Conservation (phyloP, 2,797 vertebrate species). For the Pangasius krempfi region DNA sequence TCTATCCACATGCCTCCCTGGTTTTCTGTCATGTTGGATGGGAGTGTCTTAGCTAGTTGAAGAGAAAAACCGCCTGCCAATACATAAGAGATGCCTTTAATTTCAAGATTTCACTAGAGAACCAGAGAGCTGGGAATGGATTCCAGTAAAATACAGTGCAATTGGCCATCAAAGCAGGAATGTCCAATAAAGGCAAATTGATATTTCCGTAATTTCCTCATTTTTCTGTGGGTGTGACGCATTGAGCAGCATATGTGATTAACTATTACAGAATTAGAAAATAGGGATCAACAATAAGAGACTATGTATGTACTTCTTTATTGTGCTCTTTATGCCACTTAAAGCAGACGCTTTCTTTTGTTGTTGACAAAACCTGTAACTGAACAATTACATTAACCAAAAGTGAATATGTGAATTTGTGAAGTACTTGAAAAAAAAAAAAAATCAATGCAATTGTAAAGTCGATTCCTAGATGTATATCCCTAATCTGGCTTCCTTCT, state of each 20-base stretch:
- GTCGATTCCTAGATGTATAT: constrained; percentile 23
- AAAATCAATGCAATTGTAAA: constrained; percentile 33
- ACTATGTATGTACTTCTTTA: constrained; percentile 4
- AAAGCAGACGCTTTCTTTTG: constrained; percentile 11
- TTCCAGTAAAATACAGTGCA: constrained; percentile 39
- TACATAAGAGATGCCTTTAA: constrained; percentile 46
- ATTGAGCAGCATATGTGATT: constrained; percentile 45
- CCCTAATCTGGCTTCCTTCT: constrained; percentile 15
- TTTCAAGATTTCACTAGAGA: constrained; percentile 36
- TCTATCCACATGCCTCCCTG: constrained; percentile 30
- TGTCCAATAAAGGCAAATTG: constrained; percentile 36
- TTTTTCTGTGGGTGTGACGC: constrained; percentile 45
- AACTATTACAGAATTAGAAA: constrained; percentile 40
- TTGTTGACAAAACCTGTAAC: constrained; percentile 5
- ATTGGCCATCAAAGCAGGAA: constrained; percentile 30
- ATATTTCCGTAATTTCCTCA: constrained; percentile 42
- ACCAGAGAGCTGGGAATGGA: constrained; percentile 32
- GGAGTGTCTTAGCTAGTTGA: constrained; percentile 28
- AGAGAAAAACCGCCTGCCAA: constrained; percentile 35
- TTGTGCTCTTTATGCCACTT: constrained; percentile 12
- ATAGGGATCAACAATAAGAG: constrained; percentile 20
- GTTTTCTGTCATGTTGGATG: constrained; percentile 27
- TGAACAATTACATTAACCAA: constrained; percentile 17
- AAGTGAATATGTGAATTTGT: constrained; percentile 36
- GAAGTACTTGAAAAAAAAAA: constrained; percentile 14